Evolutionary conservation across 2,113 vertebrate species (phyloP), one percentile per base, ranked within the genome.

Genomic region (Ceratotherium simum): DNA sequence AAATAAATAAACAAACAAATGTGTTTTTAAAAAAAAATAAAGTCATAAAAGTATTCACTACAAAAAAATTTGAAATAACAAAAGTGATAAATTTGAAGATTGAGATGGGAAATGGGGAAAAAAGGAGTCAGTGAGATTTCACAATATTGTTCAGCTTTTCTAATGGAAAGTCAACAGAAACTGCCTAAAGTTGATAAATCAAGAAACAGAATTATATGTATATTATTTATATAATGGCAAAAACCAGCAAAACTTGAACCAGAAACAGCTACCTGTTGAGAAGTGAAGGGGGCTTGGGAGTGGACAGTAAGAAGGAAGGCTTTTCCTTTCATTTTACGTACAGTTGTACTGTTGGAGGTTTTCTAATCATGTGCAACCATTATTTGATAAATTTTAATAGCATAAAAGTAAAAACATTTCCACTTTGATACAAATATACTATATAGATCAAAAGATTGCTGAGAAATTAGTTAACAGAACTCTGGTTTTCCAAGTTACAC

Each of bases 101-200:
- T 92, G 75, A 54, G 56, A 84, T 72, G 31, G 33, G 20, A 80
- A 94, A 94, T 54, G 81, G 58, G 5, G 8, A 65, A 89, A 75
- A 65, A 10, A 62, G 9, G 27, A 70, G 5, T 6, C 21, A 64
- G n/a, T 83, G 18, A 39, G 39, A 97, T 51, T 84, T 97, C 72
- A 69, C 27, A 69, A 90, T 94, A 96, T 46, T 96, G 62, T 54
- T 91, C 62, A 87, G n/a, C 6, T 91, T 88, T 81, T 95, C 86
- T 56, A 72, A 84, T 21, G 31, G 46, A 65, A 97, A 95, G 33
- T 60, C 62, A 95, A 95, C 21, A 92, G 39, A 96, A 96, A 94
- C 20, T 64, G 11, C 31, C 91, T 60, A 48, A 83, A 83, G 33
- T 56, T 64, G 46, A 83, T 83, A 88, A 83, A 91, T 73, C 14